Conservation (phyloP, 2,797 vertebrate species). For the Fringilla coelebs region DNA sequence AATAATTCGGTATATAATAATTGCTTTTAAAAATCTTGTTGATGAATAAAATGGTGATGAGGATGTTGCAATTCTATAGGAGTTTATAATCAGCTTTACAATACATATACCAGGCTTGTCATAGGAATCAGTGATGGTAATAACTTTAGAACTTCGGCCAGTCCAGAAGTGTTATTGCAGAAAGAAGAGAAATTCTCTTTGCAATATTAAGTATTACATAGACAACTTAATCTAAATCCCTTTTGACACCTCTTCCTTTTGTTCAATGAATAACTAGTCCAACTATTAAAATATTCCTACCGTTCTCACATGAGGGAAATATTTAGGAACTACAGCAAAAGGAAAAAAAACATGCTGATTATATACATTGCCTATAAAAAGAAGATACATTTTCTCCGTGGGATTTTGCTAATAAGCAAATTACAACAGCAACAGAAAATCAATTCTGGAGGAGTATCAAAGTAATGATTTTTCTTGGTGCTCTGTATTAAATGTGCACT, state of each 20-base stretch:
- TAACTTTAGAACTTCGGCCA: background rate
- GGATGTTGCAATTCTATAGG: background rate
- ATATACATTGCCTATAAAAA: background rate
- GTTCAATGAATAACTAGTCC: background rate
- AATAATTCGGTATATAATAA: background rate
- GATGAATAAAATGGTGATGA: background rate
- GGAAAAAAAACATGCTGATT: background rate
- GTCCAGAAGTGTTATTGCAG: background rate
- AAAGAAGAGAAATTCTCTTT: background rate
- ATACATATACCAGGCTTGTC: background rate
- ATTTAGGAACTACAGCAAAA: conserved; percentile 6
- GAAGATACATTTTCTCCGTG: conserved; percentile 15
- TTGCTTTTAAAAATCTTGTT: conserved; percentile 9
- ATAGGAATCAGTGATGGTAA: background rate
- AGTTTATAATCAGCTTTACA: background rate
- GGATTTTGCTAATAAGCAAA: conserved; percentile 17
- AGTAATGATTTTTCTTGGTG: conserved; percentile 52
- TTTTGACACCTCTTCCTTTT: background rate
- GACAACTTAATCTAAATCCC: background rate
- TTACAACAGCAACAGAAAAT: conserved; percentile 50
- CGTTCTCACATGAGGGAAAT: background rate
- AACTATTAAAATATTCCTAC: background rate
- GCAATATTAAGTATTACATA: background rate
- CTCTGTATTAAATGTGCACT: background rate
- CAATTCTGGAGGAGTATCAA: conserved; percentile 34